Evolutionary conservation across 1,140 invertebrate species (phyloP), one percentile per base, ranked within the genome.

Genomic region (Zaprionus ornatus): DNA sequence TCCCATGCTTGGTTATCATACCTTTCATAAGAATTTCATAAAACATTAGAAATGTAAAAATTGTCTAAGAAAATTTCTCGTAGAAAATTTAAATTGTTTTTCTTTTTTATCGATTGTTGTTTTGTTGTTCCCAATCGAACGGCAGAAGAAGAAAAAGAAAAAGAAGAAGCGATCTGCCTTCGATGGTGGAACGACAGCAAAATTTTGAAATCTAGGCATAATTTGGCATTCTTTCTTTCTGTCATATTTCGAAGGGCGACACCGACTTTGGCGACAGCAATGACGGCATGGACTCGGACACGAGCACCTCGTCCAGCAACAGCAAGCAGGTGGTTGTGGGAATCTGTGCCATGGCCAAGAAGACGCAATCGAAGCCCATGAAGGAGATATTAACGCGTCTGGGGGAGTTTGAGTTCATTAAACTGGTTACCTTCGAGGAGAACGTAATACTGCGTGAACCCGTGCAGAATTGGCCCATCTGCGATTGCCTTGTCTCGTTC

Each of bases 311-410:
- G 29, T 93, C 92, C 29, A 92, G 82, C 80, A 87, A 81, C 13
- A 92, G 92, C 21, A 92, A 92, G 56, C 92, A 98, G 88, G 98
- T 99, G 60, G 94, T 98, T 87, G 98, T 99, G 73, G 98, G 98
- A 54, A 96, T 99, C 71, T 99, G 99, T 94, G 98, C 99, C 45
- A 99, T 99, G 99, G 97, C 97, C 80, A 99, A 99, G 93, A 99
- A 99, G 93, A 98, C 98, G 3, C 96, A 98, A 82, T 99, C 98
- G 60, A 99, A 99, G 94, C 98, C 99, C 2, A 99, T 99, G 99
- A 98, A 97, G 92, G 98, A 99, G 93, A 99, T 99, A 88, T 94
- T 99, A 17, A 98, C 96, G 1, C 94, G 99, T 1, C 94, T 99
- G 12, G 97, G 98, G 25, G 98, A 99, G 92, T 99, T 99, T 93